Evolutionary conservation across 2,797 vertebrate species (phyloP).

Genomic region (Lepidocolaptes lacrymiger): DNA sequence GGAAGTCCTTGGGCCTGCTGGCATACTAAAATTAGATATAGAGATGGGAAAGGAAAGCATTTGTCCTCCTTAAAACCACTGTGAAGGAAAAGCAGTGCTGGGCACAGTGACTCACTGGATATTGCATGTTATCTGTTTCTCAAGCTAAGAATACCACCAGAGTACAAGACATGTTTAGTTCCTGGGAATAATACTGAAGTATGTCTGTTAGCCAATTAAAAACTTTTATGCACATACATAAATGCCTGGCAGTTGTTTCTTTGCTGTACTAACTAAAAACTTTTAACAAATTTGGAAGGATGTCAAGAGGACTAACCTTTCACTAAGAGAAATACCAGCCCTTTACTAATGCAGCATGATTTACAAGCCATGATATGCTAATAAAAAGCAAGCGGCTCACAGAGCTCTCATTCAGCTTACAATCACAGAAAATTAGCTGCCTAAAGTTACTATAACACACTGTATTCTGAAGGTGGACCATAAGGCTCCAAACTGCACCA

Average conservation of each 20-base stretch:
- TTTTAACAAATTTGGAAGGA: background rate
- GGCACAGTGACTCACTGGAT: constrained; percentile 30
- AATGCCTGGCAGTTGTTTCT: background rate
- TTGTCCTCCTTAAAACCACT: background rate
- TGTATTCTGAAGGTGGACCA: background rate
- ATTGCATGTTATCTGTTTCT: constrained; percentile 28
- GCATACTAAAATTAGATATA: constrained; percentile 7
- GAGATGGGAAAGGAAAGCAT: constrained; percentile 4
- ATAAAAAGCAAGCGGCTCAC: background rate
- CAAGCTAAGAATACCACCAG: constrained; percentile 4
- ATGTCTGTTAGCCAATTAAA: background rate
- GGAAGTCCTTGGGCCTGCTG: background rate
- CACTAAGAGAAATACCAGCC: background rate
- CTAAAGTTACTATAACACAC: background rate
- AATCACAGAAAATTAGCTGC: background rate
- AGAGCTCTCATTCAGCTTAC: background rate
- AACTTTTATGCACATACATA: background rate
- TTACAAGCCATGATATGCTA: background rate
- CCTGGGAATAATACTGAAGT: constrained; percentile 15
- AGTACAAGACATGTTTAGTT: background rate
- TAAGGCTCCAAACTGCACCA: background rate
- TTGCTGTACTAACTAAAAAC: background rate
- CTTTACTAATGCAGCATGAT: background rate
- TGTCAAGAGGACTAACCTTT: background rate
- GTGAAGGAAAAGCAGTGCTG: background rate